A percentile compares a stretch with the other conserved stretches of the same genome.
These are phyloP conservation scores for Albula glossodonta DNA, from an alignment of 2,113 vertebrate genomes.

Conservation along the genomic window DNA sequence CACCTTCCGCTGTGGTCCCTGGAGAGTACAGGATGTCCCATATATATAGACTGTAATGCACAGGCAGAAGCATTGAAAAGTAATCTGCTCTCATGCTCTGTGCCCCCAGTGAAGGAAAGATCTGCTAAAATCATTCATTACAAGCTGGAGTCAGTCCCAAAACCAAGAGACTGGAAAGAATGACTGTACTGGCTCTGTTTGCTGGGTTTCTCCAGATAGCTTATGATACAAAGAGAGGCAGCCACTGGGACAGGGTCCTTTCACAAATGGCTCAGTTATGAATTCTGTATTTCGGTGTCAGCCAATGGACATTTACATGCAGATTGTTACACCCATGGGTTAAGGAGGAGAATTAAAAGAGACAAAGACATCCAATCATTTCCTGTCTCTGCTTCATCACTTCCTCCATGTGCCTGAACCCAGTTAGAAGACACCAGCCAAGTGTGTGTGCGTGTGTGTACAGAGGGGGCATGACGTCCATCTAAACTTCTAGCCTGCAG, in stretches of 20 bases:
- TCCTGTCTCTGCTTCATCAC: neutral
- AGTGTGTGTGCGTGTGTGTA: too few relatives aligned
- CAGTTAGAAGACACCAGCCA: neutral
- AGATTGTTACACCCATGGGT: neutral
- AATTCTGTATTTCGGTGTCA: neutral
- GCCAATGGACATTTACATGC: neutral
- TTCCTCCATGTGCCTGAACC: neutral
- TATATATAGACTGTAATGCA: neutral
- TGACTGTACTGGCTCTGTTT: conserved; percentile 23
- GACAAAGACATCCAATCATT: neutral
- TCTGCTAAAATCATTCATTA: conserved; percentile 43
- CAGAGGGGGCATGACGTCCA: too few relatives aligned
- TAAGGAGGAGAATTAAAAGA: neutral
- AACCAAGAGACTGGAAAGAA: conserved; percentile 39
- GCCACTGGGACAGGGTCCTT: neutral
- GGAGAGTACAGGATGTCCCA: neutral
- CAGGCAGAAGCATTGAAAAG: neutral
- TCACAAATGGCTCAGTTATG: neutral
- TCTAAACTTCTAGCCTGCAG: neutral
- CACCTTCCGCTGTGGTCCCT: neutral
- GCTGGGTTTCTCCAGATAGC: neutral
- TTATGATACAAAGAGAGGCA: neutral
- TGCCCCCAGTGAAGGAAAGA: neutral
- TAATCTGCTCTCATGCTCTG: conserved; percentile 9
- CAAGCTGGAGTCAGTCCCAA: conserved; percentile 42